Percentiles rank a stretch among this genome's conserved stretches.
phyloP scores from a whole-genome alignment of 2,113 vertebrate species.

The Brevimyrus niger region DNA sequence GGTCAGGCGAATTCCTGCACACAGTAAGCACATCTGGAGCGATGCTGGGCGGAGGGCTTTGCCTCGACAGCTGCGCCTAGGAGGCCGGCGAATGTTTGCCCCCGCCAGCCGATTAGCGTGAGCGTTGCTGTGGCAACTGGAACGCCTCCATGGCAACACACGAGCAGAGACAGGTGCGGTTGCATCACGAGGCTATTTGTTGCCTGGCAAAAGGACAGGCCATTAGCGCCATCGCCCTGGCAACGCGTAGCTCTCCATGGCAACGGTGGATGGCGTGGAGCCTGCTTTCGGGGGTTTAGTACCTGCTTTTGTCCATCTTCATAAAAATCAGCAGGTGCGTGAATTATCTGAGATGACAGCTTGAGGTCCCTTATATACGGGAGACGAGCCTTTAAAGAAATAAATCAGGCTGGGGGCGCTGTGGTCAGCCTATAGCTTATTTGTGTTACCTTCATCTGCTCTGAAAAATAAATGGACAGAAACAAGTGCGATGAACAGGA shows the following conservation, averaged over 20 bases:
- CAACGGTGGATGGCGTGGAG: constrained; percentile 69
- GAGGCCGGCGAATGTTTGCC: constrained; percentile 51
- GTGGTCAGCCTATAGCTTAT: neutral
- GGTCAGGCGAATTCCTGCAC: constrained; percentile 69
- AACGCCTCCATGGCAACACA: constrained; percentile 61
- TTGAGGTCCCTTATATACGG: constrained; percentile 46
- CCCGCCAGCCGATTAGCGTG: constrained; percentile 49
- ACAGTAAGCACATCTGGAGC: constrained; percentile 69
- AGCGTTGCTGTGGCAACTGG: constrained; percentile 48
- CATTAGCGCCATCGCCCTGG: constrained; percentile 78
- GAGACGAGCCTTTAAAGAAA: constrained; percentile 42
- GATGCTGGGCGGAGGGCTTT: constrained; percentile 37
- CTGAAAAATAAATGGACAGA: constrained; percentile 2
- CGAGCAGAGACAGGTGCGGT: constrained; percentile 63
- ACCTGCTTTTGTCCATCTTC: constrained; percentile 43
- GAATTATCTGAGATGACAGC: constrained; percentile 50
- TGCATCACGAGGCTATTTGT: constrained; percentile 72
- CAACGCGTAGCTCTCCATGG: constrained; percentile 72
- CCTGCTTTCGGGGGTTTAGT: constrained; percentile 43
- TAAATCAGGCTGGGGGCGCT: neutral
- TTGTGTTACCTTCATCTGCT: neutral
- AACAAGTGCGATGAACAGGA: neutral
- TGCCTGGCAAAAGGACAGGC: constrained; percentile 74
- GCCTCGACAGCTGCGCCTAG: constrained; percentile 55
- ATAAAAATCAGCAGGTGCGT: constrained; percentile 43